phyloP scores from a whole-genome alignment of 92 coral and sea anemone species.

The Zoanthus sociatus region DNA sequence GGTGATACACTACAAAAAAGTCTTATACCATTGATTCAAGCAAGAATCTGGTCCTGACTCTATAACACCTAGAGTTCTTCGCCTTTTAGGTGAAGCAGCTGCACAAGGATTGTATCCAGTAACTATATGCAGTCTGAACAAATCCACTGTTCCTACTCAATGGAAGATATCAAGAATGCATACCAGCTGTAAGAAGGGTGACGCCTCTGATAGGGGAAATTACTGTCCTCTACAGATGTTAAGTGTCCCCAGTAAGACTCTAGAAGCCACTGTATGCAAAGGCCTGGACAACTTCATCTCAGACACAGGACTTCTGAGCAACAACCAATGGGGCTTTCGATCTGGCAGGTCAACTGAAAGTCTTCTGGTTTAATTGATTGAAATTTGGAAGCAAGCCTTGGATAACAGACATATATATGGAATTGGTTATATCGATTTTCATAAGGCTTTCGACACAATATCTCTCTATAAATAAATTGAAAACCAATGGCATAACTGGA shows the following conservation, averaged over 20 bases:
- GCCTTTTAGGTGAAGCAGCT: conserved; percentile 48
- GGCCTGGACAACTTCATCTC: conserved; percentile 1
- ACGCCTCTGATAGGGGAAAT: conserved; percentile 45
- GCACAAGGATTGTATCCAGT: not conserved
- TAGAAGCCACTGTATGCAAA: not conserved
- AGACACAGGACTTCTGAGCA: not conserved
- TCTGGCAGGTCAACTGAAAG: conserved; percentile 56
- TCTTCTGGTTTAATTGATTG: conserved; percentile 23
- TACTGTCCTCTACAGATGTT: conserved; percentile 67
- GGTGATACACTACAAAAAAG: conserved; percentile 16
- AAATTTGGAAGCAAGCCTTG: conserved; percentile 47
- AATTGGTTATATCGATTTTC: conserved; percentile 43
- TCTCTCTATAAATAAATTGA: conserved; percentile 28
- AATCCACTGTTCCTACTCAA: conserved; percentile 45
- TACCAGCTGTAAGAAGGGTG: conserved; percentile 65
- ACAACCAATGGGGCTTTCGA: conserved; percentile 48
- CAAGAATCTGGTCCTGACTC: conserved; percentile 58
- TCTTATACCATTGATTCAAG: conserved; percentile 45
- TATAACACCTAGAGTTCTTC: conserved; percentile 53
- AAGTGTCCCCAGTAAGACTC: conserved; percentile 43
- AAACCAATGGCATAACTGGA: conserved; percentile 44
- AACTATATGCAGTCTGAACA: not conserved
- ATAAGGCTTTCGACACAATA: conserved; percentile 36
- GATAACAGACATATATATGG: conserved; percentile 41
- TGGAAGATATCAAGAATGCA: conserved; percentile 67